Evolutionary conservation across 2,113 vertebrate genomes (phyloP), one percentile per base, ranked within the genome.

Genomic region (Lampris incognitus): DNA sequence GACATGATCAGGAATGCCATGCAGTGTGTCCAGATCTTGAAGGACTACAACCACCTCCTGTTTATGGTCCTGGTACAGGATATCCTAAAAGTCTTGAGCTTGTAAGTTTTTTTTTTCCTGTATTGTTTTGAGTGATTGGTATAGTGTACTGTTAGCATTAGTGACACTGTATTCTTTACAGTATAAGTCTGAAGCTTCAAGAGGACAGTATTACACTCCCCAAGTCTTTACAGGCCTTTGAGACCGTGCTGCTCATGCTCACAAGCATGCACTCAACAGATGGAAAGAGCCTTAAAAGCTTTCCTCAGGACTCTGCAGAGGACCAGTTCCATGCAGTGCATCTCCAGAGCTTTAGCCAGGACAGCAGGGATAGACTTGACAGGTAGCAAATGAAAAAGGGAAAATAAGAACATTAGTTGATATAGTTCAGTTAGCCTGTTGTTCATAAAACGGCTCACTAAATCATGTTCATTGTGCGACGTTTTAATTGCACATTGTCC

Each of bases 221-320:
- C 48, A 66, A 66, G 49, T 46, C 49, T 24, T 66, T 50, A 51
- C 64, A 66, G 64, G 46, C 64, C n/a, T 66, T 66, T 66, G 48
- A 66, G 64, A 66, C 6, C 41, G 3, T 42, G 13, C 40, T 64
- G 40, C 62, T 64, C 6, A 64, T 64, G 62, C 62, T 64, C 11
- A 64, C 62, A 64, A 64, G 40, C 62, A 64, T 51, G 64, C 64
- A 50, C 64, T 9, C 64, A 49, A 1, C 46, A 49, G 46, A 46
- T 66, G 64, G 44, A 38, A 48, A 66, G 49, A 50, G 64, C 24
- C 49, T 66, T 50, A 48, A 66, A 64, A n/a, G 41, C 61, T 64
- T 44, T 44, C 61, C 46, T 44, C 61, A 64, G 61, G 41, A 2
- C 2, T 64, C 61, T 1, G 61, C 40, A 64, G 61, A 44, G 40